Conservation (phyloP, 2,888 invertebrate genomes). For the Amblyteles armatorius region DNA sequence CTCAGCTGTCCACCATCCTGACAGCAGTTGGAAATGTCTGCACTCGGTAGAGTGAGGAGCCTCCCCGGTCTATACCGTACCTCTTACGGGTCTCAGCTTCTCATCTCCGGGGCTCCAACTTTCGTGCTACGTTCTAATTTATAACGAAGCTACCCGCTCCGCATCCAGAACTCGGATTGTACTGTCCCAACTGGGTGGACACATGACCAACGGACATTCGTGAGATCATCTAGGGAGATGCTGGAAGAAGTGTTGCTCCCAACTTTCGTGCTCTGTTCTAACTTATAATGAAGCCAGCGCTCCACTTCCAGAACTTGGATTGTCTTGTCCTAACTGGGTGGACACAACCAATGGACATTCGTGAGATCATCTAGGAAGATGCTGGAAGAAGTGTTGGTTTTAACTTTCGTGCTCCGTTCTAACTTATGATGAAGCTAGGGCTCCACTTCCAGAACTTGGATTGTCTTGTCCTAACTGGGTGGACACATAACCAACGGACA, state of each 20-base stretch:
- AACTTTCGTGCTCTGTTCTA: background rate
- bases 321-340: background rate
- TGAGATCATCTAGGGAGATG: background rate
- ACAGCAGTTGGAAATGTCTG: constrained; percentile 14
- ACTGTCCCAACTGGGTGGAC: background rate
- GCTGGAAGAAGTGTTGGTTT: background rate
- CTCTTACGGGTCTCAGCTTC: background rate
- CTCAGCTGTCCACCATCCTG: constrained; percentile 57
- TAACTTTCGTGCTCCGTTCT: background rate
- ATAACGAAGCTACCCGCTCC: background rate
- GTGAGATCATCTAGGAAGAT: background rate
- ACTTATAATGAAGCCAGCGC: background rate
- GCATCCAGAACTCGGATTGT: too few relatives aligned
- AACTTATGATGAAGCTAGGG: background rate
- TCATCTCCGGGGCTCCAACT: background rate
- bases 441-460: background rate
- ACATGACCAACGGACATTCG: background rate
- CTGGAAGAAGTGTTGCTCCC: background rate
- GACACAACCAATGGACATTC: background rate
- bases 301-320: background rate
- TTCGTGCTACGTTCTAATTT: background rate
- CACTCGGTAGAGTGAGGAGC: constrained; percentile 3
- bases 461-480: background rate
- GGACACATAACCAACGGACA: background rate
- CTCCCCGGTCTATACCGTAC: background rate